These are phyloP conservation scores for Hypena proboscidalis DNA, from an alignment of 2,888 invertebrate species.

Conservation along the genomic window DNA sequence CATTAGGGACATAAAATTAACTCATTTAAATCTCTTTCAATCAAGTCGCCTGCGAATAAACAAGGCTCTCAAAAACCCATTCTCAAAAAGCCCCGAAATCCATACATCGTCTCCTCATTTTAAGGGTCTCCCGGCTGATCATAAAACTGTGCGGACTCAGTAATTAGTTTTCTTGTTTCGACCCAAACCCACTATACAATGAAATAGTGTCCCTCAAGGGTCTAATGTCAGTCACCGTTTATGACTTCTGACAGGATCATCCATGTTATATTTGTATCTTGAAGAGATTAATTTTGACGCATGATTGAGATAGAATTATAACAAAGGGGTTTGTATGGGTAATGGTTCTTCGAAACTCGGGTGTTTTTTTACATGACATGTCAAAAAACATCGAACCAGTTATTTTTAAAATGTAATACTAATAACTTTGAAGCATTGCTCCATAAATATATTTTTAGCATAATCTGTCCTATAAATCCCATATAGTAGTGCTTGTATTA, in stretches of 20 bases:
- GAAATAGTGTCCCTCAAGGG: slow-evolving; percentile 6
- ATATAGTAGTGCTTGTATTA: too few relatives aligned
- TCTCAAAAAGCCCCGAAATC: slow-evolving; percentile 10
- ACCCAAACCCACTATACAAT: slow-evolving; percentile 17
- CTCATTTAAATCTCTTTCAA: too few relatives aligned
- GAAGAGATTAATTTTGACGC: neutral
- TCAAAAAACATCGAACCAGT: too few relatives aligned
- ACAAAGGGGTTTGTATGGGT: too few relatives aligned
- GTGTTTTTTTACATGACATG: too few relatives aligned
- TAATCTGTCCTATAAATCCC: too few relatives aligned
- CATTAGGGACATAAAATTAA: too few relatives aligned
- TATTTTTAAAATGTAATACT: too few relatives aligned
- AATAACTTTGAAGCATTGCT: too few relatives aligned
- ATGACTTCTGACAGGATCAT: slow-evolving; percentile 17
- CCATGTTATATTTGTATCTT: neutral
- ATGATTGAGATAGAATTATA: neutral
- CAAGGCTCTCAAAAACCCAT: neutral
- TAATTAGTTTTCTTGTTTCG: slow-evolving; percentile 43
- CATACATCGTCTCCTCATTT: slow-evolving; percentile 29
- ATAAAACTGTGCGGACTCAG: slow-evolving; percentile 34
- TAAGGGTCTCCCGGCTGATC: slow-evolving; percentile 10
- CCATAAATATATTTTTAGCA: too few relatives aligned
- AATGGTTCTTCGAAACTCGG: too few relatives aligned
- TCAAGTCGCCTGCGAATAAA: neutral
- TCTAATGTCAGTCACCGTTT: slow-evolving; percentile 22